These are phyloP conservation scores for Nomada ferruginata DNA, from an alignment of 2,888 invertebrate species.

Conservation along the genomic window DNA sequence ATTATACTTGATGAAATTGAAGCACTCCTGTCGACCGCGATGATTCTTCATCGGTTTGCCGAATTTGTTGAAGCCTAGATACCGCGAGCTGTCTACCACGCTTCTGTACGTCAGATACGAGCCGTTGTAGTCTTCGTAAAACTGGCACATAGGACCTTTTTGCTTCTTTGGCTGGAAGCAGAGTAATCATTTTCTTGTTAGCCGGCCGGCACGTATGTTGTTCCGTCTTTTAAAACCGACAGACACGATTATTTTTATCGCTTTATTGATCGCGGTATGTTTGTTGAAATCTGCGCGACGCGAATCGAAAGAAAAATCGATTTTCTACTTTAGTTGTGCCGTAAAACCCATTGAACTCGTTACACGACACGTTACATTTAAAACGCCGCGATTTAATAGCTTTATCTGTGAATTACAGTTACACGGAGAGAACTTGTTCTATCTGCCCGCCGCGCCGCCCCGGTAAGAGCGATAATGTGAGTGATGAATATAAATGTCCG, in stretches of 20 bases:
- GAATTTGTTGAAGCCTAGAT: constrained; percentile 88
- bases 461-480: constrained; percentile 25
- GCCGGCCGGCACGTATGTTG: not conserved
- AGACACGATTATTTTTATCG: not conserved
- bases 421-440: not conserved
- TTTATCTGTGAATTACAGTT: constrained; percentile 37
- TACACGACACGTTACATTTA: not conserved
- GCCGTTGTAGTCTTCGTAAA: constrained; percentile 88
- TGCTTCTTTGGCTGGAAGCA: constrained; percentile 86
- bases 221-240: not conserved
- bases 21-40: constrained; percentile 86
- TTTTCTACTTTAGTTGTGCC: constrained; percentile 68
- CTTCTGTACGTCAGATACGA: constrained; percentile 88
- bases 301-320: not conserved
- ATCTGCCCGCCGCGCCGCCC: not conserved
- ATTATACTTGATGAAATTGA: constrained; percentile 88
- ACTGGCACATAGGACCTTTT: constrained; percentile 87
- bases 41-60: constrained; percentile 86
- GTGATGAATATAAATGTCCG: constrained; percentile 47
- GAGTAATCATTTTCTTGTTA: constrained; percentile 60
- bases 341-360: constrained; percentile 22
- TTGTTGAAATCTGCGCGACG: no score
- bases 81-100: constrained; percentile 86
- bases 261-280: not conserved
- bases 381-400: constrained; percentile 24